Conservation (phyloP, 2,888 invertebrate genomes). For the Craniophora ligustri region DNA sequence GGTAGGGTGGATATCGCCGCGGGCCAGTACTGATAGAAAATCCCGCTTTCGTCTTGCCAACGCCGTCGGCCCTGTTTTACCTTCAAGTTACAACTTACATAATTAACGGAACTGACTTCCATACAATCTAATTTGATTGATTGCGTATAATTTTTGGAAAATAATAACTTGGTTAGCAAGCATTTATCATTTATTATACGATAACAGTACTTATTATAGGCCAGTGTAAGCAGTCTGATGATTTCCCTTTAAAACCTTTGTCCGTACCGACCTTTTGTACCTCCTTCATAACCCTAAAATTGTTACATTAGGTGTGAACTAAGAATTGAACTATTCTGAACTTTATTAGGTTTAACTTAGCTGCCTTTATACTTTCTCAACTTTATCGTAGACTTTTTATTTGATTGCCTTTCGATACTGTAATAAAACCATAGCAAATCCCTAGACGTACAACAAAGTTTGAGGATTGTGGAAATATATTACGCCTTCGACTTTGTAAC, state of each 20-base stretch:
- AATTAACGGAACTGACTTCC: neutral
- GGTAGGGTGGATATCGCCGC: constrained; percentile 21
- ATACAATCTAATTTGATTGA: too few species aligned
- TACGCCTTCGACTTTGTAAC: constrained; percentile 34
- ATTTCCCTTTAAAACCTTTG: neutral
- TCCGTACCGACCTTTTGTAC: neutral
- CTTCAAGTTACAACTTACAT: constrained; percentile 8
- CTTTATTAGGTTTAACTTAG: constrained; percentile 47
- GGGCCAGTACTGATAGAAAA: constrained; percentile 23
- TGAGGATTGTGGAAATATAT: constrained; percentile 38
- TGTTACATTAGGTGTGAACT: constrained; percentile 35
- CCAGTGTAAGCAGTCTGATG: too few species aligned
- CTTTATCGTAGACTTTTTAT: constrained; percentile 48
- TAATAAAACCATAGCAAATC: constrained; percentile 46
- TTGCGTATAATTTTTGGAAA: too few species aligned
- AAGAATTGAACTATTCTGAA: constrained; percentile 35
- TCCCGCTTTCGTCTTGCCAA: constrained; percentile 6
- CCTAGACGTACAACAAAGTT: constrained; percentile 48
- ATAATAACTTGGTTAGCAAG: too few species aligned
- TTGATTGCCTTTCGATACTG: constrained; percentile 43
- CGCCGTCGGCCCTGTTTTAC: constrained; percentile 5
- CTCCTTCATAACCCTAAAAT: constrained; percentile 21
- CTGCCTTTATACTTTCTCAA: constrained; percentile 39
- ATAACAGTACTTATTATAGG: too few species aligned
- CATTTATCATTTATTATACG: too few species aligned